Conservation (phyloP, 64 coral and sea anemone species). For the Hydrozoanthus tunicans region DNA sequence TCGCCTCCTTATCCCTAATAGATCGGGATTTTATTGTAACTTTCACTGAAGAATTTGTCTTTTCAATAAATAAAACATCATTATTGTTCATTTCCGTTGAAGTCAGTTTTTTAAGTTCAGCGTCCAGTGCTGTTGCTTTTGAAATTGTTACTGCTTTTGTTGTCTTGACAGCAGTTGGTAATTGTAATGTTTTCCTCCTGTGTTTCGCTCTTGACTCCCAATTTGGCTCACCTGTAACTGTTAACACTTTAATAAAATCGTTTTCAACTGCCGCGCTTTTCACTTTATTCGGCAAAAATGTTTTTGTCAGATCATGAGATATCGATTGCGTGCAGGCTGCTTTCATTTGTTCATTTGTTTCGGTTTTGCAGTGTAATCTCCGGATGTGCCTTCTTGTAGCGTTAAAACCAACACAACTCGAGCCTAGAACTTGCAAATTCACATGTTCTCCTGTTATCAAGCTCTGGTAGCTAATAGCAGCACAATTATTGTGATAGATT, state of each 20-base stretch:
- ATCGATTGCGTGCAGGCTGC: background rate
- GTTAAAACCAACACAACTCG: background rate
- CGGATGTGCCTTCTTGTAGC: background rate
- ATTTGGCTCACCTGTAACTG: slow-evolving; percentile 21
- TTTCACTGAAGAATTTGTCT: slow-evolving; percentile 34
- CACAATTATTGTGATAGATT: slow-evolving; percentile 45
- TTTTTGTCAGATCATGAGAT: background rate
- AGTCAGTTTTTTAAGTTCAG: background rate
- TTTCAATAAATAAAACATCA: slow-evolving; percentile 35
- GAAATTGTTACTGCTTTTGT: background rate
- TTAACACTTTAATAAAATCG: background rate
- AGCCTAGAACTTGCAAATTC: slow-evolving; percentile 31
- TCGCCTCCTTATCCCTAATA: background rate
- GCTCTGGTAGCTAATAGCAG: slow-evolving; percentile 10
- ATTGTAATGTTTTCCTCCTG: background rate
- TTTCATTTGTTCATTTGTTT: background rate
- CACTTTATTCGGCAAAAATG: background rate
- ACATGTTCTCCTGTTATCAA: slow-evolving; percentile 4
- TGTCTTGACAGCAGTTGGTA: slow-evolving; percentile 23
- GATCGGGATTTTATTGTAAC: background rate
- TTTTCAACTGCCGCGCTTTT: background rate
- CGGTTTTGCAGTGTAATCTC: background rate
- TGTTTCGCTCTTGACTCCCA: slow-evolving; percentile 4
- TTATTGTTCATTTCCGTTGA: slow-evolving; percentile 19
- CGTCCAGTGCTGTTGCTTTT: background rate